phyloP scores from a whole-genome alignment of 1,140 invertebrate genomes.

The Centruroides sculpturatus region DNA sequence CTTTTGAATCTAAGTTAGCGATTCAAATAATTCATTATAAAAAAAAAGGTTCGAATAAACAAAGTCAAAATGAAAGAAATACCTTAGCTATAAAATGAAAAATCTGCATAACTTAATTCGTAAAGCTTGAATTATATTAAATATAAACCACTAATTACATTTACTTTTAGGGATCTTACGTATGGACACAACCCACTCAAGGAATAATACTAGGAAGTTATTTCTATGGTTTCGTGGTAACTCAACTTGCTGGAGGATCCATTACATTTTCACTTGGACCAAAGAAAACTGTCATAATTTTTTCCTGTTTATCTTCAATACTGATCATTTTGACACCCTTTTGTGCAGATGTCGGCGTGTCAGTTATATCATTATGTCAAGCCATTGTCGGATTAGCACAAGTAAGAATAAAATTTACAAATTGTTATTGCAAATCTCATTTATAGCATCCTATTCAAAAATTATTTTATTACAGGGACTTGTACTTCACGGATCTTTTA shows the following conservation, averaged over 20 bases:
- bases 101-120: no score
- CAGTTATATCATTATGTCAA: constrained; percentile 26
- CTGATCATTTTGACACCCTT: constrained; percentile 67
- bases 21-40: no score
- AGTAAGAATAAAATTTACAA: constrained; percentile 16
- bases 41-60: no score
- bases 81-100: no score
- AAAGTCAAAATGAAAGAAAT: no score
- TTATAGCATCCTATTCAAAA: neutral
- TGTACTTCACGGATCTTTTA: neutral
- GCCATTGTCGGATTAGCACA: constrained; percentile 29
- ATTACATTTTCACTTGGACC: constrained; percentile 59
- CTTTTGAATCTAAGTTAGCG: no score
- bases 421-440: no score
- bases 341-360: constrained; percentile 32
- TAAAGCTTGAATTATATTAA: no score
- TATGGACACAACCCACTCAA: constrained; percentile 59
- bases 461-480: neutral
- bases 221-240: constrained; percentile 69
- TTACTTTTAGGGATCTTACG: constrained; percentile 43
- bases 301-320: constrained; percentile 61
- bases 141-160: no score
- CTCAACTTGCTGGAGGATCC: constrained; percentile 62
- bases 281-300: constrained; percentile 67
- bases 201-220: constrained; percentile 65